phyloP scores from a whole-genome alignment of 2,888 invertebrate species.

The Ophioninae sp. region DNA sequence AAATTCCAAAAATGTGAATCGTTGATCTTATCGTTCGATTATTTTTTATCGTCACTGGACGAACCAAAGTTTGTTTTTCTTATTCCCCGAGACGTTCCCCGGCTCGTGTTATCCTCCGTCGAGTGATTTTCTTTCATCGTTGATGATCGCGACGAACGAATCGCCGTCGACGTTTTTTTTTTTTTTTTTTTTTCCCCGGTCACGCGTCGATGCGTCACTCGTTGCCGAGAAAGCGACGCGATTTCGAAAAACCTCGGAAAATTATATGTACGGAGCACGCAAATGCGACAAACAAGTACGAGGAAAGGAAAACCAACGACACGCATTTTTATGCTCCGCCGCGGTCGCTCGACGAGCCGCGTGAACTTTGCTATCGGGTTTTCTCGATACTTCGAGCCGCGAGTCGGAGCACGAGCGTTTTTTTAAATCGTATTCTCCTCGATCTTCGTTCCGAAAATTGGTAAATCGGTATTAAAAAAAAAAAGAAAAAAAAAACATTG shows the following conservation, averaged over 20 bases:
- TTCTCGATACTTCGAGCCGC: not conserved
- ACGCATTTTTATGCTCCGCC: not conserved
- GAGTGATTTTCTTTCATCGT: conserved; percentile 5
- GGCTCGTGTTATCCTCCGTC: not conserved
- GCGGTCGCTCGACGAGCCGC: conserved; percentile 28
- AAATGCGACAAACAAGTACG: not conserved
- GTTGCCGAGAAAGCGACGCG: conserved; percentile 12
- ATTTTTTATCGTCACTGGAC: not conserved
- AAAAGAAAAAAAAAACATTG: too few relatives aligned
- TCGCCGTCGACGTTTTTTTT: not conserved
- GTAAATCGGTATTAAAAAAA: too few relatives aligned
- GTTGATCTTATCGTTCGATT: not conserved
- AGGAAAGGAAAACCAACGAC: conserved; percentile 9
- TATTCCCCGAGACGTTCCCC: not conserved
- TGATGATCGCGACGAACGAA: not conserved
- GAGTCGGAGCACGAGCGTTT: not conserved
- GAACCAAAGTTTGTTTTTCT: not conserved
- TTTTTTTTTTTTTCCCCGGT: not conserved
- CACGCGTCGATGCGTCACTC: not conserved
- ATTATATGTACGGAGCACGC: not conserved
- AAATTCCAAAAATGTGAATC: not conserved
- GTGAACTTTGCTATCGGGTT: not conserved
- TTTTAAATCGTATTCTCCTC: too few relatives aligned
- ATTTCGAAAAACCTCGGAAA: conserved; percentile 13
- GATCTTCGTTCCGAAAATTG: too few relatives aligned